These are phyloP conservation scores for Barbus barbus DNA, from an alignment of 2,113 vertebrate genomes.

Conservation along the genomic window DNA sequence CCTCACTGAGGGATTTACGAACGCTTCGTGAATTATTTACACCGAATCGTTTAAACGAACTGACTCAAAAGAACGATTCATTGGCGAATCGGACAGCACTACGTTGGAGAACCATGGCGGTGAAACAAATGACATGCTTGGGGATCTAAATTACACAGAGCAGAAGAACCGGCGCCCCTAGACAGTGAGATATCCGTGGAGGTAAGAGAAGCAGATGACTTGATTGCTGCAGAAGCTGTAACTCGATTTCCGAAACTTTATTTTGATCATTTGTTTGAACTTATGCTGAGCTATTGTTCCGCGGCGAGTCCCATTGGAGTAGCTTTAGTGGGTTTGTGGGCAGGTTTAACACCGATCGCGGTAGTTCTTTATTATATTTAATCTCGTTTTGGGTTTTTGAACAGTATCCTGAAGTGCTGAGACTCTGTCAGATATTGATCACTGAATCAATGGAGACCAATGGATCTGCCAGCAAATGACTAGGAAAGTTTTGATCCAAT, in stretches of 20 bases:
- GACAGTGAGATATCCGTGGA: conserved; percentile 56
- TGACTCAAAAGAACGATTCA: neutral
- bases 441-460: neutral
- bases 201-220: conserved; percentile 56
- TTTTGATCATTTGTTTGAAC: neutral
- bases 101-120: conserved; percentile 73
- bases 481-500: conserved; percentile 11
- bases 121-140: conserved; percentile 71
- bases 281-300: conserved; percentile 33
- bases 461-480: neutral
- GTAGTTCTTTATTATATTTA: neutral
- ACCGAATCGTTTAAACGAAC: neutral
- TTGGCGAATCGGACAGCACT: neutral
- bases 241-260: conserved; percentile 10
- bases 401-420: neutral
- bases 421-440: neutral
- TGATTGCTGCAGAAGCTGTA: neutral
- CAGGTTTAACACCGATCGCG: conserved; percentile 12
- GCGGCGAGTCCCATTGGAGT: neutral
- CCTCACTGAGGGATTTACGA: neutral
- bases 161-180: conserved; percentile 36
- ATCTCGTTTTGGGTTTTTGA: neutral
- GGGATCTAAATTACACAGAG: conserved; percentile 52
- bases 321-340: conserved; percentile 11
- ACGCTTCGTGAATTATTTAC: neutral